These are phyloP conservation scores for Lordiphosa fenestrarum DNA, from an alignment of 2,888 invertebrate genomes.

Conservation along the genomic window DNA sequence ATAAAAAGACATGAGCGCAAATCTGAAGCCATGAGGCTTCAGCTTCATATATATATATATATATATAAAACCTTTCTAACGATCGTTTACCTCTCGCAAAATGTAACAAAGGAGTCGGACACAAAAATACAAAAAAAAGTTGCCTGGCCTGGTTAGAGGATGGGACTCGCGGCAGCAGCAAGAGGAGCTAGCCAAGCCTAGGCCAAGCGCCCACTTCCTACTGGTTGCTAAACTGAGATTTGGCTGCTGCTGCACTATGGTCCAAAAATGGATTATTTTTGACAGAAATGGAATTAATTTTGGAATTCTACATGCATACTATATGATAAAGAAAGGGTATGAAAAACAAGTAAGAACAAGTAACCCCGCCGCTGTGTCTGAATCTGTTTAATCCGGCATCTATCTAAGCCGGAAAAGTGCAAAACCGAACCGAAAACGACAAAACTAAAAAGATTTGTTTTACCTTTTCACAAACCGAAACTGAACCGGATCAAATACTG, in stretches of 20 bases:
- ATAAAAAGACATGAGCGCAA: conserved; percentile 68
- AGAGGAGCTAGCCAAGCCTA: conserved; percentile 45
- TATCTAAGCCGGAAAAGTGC: no score
- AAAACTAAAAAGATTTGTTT: no score
- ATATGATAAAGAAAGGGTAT: no score
- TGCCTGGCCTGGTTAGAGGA: conserved; percentile 32
- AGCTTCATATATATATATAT: conserved; percentile 38
- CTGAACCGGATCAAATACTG: no score
- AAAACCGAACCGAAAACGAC: no score
- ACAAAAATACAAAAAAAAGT: conserved; percentile 36
- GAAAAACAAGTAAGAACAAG: no score
- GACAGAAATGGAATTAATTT: no score
- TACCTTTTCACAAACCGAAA: no score
- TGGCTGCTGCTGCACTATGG: conserved; percentile 34
- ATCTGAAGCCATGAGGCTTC: conserved; percentile 50
- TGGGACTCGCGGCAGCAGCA: conserved; percentile 19
- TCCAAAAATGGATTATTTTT: conserved; percentile 52
- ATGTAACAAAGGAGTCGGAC: conserved; percentile 71
- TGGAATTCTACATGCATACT: no score
- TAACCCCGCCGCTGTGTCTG: no score
- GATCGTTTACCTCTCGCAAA: conserved; percentile 74
- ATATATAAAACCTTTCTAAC: conserved; percentile 69
- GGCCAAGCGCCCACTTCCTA: conserved; percentile 72
- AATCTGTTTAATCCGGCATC: no score
- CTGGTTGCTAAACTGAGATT: conserved; percentile 60